Evolutionary conservation across 2,888 invertebrate species (phyloP).

Genomic region (Podotricha telesiphe): DNA sequence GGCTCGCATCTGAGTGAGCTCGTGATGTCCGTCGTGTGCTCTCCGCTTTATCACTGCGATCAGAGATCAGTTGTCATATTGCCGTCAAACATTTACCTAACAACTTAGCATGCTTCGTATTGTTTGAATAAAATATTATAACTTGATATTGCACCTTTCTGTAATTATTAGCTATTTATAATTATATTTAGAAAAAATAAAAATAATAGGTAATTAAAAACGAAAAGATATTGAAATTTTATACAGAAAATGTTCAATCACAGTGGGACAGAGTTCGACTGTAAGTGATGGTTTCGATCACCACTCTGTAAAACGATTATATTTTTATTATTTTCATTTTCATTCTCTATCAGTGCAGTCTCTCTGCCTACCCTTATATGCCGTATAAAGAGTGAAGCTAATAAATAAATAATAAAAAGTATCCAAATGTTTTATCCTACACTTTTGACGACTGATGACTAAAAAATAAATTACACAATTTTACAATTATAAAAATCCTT

Average conservation of each 20-base stretch:
- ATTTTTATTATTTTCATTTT: no score
- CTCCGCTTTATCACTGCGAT: slow-evolving; percentile 27
- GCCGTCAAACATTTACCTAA: slow-evolving; percentile 31
- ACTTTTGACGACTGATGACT: not conserved
- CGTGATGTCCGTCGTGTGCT: slow-evolving; percentile 28
- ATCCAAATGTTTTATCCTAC: not conserved
- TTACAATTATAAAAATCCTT: not conserved
- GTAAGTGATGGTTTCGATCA: no score
- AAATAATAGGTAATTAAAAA: no score
- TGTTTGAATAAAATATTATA: slow-evolving; percentile 28
- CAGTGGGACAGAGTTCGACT: no score
- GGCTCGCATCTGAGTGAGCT: slow-evolving; percentile 1
- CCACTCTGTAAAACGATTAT: no score
- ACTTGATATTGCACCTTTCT: slow-evolving; percentile 3
- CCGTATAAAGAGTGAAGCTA: no score
- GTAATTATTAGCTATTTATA: not conserved
- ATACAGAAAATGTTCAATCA: no score
- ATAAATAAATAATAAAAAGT: no score
- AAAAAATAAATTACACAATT: not conserved
- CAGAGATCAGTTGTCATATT: slow-evolving; percentile 28
- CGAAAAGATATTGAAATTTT: no score
- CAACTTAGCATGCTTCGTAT: slow-evolving; percentile 24
- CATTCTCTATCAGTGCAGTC: no score
- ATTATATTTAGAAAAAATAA: no score
- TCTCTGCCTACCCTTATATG: no score